Percentiles rank a stretch among this genome's conserved stretches.
Conservation (phyloP, 2,113 vertebrate species). For the Brevimyrus niger region DNA sequence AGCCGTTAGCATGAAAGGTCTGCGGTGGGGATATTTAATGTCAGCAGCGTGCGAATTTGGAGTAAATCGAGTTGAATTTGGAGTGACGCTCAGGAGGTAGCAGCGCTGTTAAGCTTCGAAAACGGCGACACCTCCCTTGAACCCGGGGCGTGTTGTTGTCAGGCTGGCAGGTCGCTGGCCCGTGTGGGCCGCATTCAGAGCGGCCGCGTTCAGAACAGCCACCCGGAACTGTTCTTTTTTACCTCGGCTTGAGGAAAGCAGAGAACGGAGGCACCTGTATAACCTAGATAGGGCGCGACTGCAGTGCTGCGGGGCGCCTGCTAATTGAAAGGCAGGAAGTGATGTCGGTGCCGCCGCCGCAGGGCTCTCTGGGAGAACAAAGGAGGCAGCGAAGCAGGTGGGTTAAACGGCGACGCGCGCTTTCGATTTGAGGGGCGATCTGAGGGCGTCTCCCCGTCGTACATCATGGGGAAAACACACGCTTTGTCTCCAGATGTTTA, state of each 20-base stretch:
- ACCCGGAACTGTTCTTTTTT: slow-evolving; percentile 1
- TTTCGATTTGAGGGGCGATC: not conserved
- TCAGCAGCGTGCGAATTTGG: not conserved
- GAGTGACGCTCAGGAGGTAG: not conserved
- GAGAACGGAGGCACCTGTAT: not conserved
- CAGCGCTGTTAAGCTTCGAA: not conserved
- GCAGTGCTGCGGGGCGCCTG: slow-evolving; percentile 10
- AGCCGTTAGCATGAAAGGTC: not conserved
- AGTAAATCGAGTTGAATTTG: not conserved
- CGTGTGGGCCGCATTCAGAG: not conserved
- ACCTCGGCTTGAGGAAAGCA: not conserved
- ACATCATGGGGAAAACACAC: not conserved
- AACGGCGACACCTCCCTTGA: not conserved
- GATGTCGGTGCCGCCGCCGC: not conserved
- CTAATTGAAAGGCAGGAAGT: slow-evolving; percentile 19
- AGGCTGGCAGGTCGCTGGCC: not conserved
- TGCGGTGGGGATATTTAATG: not conserved
- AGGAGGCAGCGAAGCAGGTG: not conserved
- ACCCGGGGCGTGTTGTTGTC: not conserved
- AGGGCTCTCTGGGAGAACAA: not conserved
- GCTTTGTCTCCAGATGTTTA: not conserved
- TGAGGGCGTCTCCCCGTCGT: not conserved
- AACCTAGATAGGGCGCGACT: not conserved
- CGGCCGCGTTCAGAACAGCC: not conserved
- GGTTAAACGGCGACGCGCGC: not conserved